Base-by-base conservation (phyloP, 2,113 vertebrate genomes). In the Prunella fulvescens region DNA sequence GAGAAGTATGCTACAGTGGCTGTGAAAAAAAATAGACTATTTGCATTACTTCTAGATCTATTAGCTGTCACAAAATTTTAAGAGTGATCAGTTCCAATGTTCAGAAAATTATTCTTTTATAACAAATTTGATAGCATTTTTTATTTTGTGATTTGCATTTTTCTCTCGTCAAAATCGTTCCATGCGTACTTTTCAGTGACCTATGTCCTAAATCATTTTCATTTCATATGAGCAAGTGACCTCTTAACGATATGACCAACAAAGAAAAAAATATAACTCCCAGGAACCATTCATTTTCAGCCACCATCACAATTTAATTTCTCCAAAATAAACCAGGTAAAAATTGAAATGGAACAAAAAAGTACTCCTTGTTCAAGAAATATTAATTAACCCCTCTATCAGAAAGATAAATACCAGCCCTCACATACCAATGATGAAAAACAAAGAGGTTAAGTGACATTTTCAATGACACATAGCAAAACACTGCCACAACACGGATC, bases 161-260 rank as follows among this genome's bases (percentile, higher is more conserved):
- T 93, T 97, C 53, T 91, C 62, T 48, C 87, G 45, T 71, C 77
- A 83, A 91, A 96, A 83, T 90, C 82, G 95, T 76, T 79, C 83
- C 56, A 54, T 51, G 81, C 69, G 54, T 91, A 95, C 62, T 95
- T 95, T 92, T 91, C 61, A 70, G 62, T 81, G 47, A 92, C 72
- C 66, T 94, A 37, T 77, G 65, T 90, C 80, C 92, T 94, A 90
- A 96, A 97, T 81, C 2, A 88, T 91, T 94, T 92, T 96, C 60
- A 77, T 65, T 86, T 94, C 93, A 88, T 86, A 88, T 10, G 25
- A 96, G 62, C 72, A 86, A 97, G 85, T 88, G 79, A 71, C 57
- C 90, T 94, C 93, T 94, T 97, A 86, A 85, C 47, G 19, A 95
- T 94, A 76, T 64, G 64, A 96, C 67, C 82, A 26, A 95, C 62